Conservation (phyloP, 2,888 invertebrate species). For the Limenitis camilla region DNA sequence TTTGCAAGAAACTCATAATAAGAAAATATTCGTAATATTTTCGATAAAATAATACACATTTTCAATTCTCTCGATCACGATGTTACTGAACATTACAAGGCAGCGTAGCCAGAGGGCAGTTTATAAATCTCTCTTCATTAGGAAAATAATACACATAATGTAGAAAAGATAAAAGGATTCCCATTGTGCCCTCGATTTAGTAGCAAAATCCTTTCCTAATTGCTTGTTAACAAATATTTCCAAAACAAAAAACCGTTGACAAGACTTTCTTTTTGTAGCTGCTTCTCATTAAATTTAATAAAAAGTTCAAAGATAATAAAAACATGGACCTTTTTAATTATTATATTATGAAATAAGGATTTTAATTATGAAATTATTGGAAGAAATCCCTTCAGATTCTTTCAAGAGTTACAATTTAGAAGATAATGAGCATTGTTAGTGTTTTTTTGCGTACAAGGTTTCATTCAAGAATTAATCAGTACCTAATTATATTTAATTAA, state of each 20-base stretch:
- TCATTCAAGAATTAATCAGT: too few species aligned
- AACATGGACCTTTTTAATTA: neutral
- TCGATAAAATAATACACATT: too few species aligned
- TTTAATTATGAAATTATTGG: too few species aligned
- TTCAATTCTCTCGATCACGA: too few species aligned
- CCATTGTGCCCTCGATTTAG: neutral
- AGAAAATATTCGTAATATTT: too few species aligned
- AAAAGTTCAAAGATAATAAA: neutral
- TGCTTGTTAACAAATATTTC: conserved; percentile 9
- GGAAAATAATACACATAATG: neutral
- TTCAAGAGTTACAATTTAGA: too few species aligned
- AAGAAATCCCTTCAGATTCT: too few species aligned
- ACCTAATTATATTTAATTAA: too few species aligned
- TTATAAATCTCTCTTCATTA: neutral
- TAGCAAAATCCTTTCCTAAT: conserved; percentile 9
- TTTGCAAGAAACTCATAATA: too few species aligned
- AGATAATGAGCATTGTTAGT: too few species aligned
- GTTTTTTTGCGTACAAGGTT: too few species aligned
- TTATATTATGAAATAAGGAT: too few species aligned
- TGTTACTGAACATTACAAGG: neutral
- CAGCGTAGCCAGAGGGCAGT: neutral
- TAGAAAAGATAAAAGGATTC: conserved; percentile 2
- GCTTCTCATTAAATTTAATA: neutral
- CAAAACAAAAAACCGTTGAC: neutral
- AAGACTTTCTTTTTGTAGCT: neutral